Evolutionary conservation across 92 coral and sea anemone genomes (phyloP).

Genomic region (Micromussa lordhowensis): DNA sequence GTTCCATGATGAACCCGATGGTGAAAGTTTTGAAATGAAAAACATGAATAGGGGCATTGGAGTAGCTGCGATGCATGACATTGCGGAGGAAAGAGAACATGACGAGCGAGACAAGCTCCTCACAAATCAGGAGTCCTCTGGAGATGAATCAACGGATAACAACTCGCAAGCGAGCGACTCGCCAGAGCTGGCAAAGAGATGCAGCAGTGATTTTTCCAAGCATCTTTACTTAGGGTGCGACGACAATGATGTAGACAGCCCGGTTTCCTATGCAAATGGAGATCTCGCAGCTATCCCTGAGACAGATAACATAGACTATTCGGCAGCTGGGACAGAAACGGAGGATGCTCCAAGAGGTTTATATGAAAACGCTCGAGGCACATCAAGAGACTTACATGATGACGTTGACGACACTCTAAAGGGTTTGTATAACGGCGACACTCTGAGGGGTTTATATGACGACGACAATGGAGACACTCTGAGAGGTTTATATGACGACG

Average conservation of each 20-base stretch:
- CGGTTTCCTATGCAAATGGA: not conserved
- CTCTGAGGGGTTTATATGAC: not conserved
- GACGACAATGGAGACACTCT: not conserved
- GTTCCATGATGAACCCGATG: not conserved
- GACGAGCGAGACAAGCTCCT: constrained; percentile 26
- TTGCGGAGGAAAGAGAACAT: constrained; percentile 27
- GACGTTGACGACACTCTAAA: not conserved
- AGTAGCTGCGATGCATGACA: not conserved
- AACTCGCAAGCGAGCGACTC: not conserved
- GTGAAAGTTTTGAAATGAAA: constrained; percentile 31
- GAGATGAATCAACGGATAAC: not conserved
- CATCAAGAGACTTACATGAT: not conserved
- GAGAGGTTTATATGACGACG: constrained; percentile 3
- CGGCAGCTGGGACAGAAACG: not conserved
- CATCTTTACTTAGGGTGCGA: constrained; percentile 61
- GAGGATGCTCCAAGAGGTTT: not conserved
- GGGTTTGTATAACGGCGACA: not conserved
- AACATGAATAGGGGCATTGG: not conserved
- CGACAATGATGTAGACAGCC: constrained; percentile 13
- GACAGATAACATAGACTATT: not conserved
- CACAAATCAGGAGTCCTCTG: not conserved
- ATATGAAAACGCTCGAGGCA: not conserved
- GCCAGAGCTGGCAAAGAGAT: constrained; percentile 8
- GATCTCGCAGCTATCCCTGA: not conserved
- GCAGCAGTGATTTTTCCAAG: constrained; percentile 49